Evolutionary conservation across 2,797 vertebrate species (phyloP).

Genomic region (Pelobates cultripes): DNA sequence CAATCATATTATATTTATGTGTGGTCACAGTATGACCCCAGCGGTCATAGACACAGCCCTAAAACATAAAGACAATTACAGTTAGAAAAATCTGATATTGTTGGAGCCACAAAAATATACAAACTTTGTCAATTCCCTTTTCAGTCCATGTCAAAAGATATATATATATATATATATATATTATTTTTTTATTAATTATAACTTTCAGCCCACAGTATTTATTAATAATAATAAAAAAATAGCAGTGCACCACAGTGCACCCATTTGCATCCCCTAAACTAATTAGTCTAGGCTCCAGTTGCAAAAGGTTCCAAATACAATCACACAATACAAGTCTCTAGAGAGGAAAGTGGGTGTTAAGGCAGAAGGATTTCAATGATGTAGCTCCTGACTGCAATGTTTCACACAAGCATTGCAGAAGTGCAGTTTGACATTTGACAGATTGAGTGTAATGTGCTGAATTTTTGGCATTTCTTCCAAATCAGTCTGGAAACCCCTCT

Average conservation of each 20-base stretch:
- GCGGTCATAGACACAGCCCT: constrained; percentile 83
- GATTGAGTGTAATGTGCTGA: constrained; percentile 77
- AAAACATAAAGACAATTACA: constrained; percentile 74
- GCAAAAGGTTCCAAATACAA: constrained; percentile 63
- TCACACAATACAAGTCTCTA: constrained; percentile 62
- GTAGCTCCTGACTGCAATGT: constrained; percentile 62
- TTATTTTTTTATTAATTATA: constrained; percentile 61
- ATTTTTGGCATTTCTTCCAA: constrained; percentile 78
- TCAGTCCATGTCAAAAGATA: constrained; percentile 73
- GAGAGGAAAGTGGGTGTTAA: constrained; percentile 63
- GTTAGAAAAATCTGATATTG: constrained; percentile 69
- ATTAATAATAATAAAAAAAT: constrained; percentile 42
- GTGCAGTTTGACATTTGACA: constrained; percentile 74
- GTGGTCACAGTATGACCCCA: constrained; percentile 55
- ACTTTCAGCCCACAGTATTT: constrained; percentile 64
- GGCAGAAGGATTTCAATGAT: constrained; percentile 62
- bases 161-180: too few species aligned
- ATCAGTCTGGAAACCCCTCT: constrained; percentile 70
- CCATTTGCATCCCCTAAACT: constrained; percentile 58
- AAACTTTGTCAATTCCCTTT: constrained; percentile 71
- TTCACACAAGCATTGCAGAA: constrained; percentile 64
- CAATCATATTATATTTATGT: constrained; percentile 12
- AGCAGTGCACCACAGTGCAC: constrained; percentile 69
- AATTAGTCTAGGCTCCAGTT: constrained; percentile 70
- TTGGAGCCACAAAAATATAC: constrained; percentile 72